Evolutionary conservation across 2,113 vertebrate species (phyloP), one percentile per base, ranked within the genome.

Genomic region (Hepsetus odoe): DNA sequence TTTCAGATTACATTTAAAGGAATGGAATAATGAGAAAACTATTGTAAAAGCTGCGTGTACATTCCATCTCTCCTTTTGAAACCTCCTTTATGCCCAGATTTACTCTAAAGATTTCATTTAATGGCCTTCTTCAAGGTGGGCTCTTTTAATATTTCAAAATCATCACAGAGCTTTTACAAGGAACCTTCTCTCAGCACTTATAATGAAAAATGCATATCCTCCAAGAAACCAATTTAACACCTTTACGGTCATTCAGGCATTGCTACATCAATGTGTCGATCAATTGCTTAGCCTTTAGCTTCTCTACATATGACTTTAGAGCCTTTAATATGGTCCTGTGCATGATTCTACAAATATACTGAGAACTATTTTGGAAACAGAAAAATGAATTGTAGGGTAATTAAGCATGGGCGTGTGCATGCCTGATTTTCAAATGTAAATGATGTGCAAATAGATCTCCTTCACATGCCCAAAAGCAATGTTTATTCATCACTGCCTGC

Each of bases 201-300:
- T 80, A 73, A 89, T 91, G 82, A 92, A 92, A 92, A 90, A 91
- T 90, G 85, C 84, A 91, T 91, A 92, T 92, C 86, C 88, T 90
- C 87, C 88, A 87, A 91, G 88, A 91, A 93, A 91, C 88, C 90
- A 91, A 91, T 91, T 91, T 90, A 91, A 89, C 87, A 89, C 88
- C 89, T 91, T 91, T 90, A 91, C 86, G 85, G 89, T 90, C 84
- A 86, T 92, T 91, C 85, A 90, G 87, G 82, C 86, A 87, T n/a
- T 65, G 84, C 86, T 85, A 87, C 88, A 93, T 91, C 91, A 89
- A 90, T 91, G 88, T 86, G 58, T 77, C 61, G 87, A 92, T 90
- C 90, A 92, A 91, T 91, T 80, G 83, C 85, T 90, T 88, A 86
- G 87, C 88, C 85, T 89, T 90, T 88, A 88, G 82, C 86, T 30